Evolutionary conservation across 2,797 vertebrate genomes (phyloP).

Genomic region (Phrynocephalus forsythii): DNA sequence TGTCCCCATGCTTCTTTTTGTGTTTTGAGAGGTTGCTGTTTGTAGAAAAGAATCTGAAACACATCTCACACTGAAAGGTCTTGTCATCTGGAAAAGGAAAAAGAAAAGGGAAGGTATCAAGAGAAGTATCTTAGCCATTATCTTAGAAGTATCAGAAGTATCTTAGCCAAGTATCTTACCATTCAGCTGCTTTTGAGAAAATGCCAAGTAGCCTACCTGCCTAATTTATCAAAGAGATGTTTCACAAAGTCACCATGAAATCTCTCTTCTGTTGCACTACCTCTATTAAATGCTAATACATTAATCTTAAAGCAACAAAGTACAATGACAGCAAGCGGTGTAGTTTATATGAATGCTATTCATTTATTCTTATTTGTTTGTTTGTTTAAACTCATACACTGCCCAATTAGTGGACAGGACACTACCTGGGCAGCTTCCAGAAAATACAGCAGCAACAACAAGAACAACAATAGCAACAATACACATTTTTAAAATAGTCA

Average conservation of each 20-base stretch:
- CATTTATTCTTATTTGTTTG: background rate
- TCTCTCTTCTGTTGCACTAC: background rate
- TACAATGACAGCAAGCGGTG: too few species aligned
- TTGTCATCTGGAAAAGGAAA: slow-evolving; percentile 88
- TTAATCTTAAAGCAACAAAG: background rate
- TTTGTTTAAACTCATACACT: too few species aligned
- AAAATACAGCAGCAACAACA: too few species aligned
- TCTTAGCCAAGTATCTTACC: background rate
- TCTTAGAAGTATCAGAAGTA: background rate
- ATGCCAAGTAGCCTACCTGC: background rate
- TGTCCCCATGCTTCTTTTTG: slow-evolving; percentile 98
- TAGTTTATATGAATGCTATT: background rate
- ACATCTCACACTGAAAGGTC: slow-evolving; percentile 99
- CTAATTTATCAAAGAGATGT: background rate
- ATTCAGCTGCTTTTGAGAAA: background rate
- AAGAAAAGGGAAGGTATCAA: slow-evolving; percentile 56
- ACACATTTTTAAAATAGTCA: too few species aligned
- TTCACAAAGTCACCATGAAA: slow-evolving; percentile 8
- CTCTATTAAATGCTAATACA: background rate
- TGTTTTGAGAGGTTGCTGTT: slow-evolving; percentile 99
- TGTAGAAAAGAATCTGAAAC: slow-evolving; percentile 98
- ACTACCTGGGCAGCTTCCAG: too few species aligned
- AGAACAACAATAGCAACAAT: too few species aligned
- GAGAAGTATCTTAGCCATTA: background rate
- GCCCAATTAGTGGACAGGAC: too few species aligned